These are phyloP conservation scores for Scaptomyza polygonia DNA, from an alignment of 2,888 invertebrate species.

Conservation along the genomic window DNA sequence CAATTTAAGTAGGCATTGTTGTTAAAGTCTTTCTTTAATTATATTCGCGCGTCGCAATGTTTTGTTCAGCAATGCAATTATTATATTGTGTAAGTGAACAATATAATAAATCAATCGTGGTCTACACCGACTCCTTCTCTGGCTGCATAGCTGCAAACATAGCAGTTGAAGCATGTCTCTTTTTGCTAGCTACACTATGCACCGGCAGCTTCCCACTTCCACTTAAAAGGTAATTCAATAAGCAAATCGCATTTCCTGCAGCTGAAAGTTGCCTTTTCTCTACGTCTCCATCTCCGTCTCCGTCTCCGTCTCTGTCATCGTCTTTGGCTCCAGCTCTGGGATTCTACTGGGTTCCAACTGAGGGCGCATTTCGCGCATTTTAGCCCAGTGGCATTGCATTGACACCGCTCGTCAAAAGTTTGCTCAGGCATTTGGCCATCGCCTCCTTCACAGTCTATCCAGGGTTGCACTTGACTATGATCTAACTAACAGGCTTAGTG, in stretches of 20 bases:
- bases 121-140: background rate
- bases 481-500: conserved; percentile 74
- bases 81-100: conserved; percentile 29
- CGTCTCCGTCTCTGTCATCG: background rate
- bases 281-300: too few species aligned
- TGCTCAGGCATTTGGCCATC: conserved; percentile 1
- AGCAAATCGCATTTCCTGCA: conserved; percentile 74
- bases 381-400: conserved; percentile 62
- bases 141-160: conserved; percentile 2
- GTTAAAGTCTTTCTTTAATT: background rate
- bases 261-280: conserved; percentile 56
- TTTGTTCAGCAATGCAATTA: conserved; percentile 22
- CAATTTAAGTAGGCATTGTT: background rate
- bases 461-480: conserved; percentile 21
- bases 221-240: conserved; percentile 65
- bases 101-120: conserved; percentile 44
- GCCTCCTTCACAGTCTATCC: background rate
- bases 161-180: background rate
- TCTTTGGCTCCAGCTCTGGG: background rate
- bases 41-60: background rate
- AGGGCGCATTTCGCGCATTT: conserved; percentile 29
- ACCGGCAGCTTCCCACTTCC: conserved; percentile 24
- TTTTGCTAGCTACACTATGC: background rate
- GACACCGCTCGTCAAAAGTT: conserved; percentile 78
- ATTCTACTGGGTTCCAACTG: background rate